phyloP scores from a whole-genome alignment of 1,140 invertebrate species.

The Berghia stephanieae region DNA sequence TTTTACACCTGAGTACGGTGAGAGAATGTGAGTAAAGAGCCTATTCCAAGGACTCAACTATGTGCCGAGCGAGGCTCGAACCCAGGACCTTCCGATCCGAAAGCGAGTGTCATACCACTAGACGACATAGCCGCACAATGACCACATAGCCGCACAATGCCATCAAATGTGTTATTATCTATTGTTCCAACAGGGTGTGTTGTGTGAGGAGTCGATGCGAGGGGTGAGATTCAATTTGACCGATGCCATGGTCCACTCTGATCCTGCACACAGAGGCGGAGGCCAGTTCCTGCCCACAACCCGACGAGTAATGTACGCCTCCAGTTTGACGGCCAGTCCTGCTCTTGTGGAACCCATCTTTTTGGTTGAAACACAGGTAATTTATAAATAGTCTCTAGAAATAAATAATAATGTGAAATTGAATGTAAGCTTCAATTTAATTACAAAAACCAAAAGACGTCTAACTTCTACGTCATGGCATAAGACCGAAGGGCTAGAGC shows the following conservation, averaged over 20 bases:
- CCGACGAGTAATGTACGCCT: conserved; percentile 94
- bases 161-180: neutral
- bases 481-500: too few relatives aligned
- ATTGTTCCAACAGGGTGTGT: conserved; percentile 80
- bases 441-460: too few relatives aligned
- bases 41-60: too few relatives aligned
- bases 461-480: too few relatives aligned
- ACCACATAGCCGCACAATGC: neutral
- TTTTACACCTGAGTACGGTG: too few relatives aligned
- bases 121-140: too few relatives aligned
- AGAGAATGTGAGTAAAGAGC: too few relatives aligned
- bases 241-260: conserved; percentile 97
- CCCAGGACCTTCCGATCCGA: too few relatives aligned
- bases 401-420: too few relatives aligned
- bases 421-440: too few relatives aligned
- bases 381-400: conserved; percentile 13
- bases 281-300: conserved; percentile 99
- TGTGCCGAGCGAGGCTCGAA: too few relatives aligned
- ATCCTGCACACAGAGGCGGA: conserved; percentile 99
- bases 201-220: conserved; percentile 98
- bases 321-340: conserved; percentile 89
- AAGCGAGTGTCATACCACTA: too few relatives aligned
- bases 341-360: conserved; percentile 98
- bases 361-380: conserved; percentile 92
- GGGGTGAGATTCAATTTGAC: conserved; percentile 97